Conservation (phyloP, 2,113 vertebrate species). For the Emydura subglobosa region DNA sequence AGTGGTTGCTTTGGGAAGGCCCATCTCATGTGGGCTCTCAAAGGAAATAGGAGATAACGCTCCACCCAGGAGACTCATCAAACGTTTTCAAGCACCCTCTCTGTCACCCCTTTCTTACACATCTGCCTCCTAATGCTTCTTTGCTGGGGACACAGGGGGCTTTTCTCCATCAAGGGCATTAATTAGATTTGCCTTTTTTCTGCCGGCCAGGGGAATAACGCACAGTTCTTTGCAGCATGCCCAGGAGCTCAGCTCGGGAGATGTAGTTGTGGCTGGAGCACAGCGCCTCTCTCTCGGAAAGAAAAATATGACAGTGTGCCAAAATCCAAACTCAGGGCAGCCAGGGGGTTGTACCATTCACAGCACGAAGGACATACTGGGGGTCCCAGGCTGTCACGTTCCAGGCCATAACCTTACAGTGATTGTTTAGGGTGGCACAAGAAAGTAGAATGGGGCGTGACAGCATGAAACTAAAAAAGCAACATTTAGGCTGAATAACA, state of each 20-base stretch:
- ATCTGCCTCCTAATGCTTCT: constrained; percentile 67
- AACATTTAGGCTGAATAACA: background rate
- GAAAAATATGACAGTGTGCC: background rate
- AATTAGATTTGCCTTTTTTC: constrained; percentile 73
- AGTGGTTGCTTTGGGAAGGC: constrained; percentile 83
- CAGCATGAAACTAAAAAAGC: background rate
- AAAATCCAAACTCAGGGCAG: rapidly evolving
- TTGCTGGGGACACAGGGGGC: background rate
- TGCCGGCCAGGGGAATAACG: constrained; percentile 55
- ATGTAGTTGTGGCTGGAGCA: background rate
- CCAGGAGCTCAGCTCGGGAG: rapidly evolving
- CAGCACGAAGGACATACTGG: background rate
- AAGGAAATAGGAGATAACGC: constrained; percentile 80
- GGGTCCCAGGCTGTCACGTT: background rate
- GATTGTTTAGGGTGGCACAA: background rate
- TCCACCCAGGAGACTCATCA: constrained; percentile 58
- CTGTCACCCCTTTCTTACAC: background rate
- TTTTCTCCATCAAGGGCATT: constrained; percentile 35
- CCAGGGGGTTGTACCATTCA: background rate
- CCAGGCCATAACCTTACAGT: background rate
- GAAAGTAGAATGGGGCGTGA: background rate
- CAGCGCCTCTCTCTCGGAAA: rapidly evolving
- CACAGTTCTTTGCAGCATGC: background rate
- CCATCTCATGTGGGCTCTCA: constrained; percentile 82
- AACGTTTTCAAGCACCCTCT: constrained; percentile 25